Evolutionary conservation across 2,888 invertebrate genomes (phyloP).

Genomic region (Tuta absoluta): DNA sequence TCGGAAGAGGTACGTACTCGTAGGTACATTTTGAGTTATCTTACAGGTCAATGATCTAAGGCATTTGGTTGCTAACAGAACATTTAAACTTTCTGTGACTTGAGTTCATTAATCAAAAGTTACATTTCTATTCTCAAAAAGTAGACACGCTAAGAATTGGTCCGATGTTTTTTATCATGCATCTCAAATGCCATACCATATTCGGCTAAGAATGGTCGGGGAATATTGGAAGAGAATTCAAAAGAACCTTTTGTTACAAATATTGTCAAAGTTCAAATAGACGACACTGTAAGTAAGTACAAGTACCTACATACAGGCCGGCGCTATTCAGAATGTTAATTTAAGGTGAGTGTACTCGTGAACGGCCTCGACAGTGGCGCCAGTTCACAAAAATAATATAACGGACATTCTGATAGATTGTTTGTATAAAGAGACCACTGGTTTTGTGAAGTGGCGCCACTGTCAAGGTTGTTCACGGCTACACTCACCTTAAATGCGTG

Average conservation of each 20-base stretch:
- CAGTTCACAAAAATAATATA: no score
- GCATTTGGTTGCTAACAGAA: not conserved
- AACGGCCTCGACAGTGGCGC: no score
- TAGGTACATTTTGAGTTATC: not conserved
- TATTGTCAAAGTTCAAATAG: not conserved
- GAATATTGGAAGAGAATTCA: not conserved
- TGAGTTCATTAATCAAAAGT: not conserved
- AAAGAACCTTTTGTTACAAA: conserved; percentile 2
- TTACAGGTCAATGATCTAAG: not conserved
- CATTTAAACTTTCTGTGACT: not conserved
- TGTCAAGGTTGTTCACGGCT: no score
- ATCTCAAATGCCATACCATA: not conserved
- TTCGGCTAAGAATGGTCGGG: not conserved
- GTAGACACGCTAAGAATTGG: not conserved
- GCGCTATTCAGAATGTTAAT: no score
- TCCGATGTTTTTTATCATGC: not conserved
- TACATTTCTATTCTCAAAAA: not conserved
- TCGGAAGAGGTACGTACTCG: no score
- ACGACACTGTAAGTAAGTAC: not conserved
- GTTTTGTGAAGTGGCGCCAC: no score
- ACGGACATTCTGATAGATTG: no score
- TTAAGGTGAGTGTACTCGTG: no score
- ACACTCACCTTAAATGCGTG: no score
- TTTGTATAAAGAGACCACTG: no score
- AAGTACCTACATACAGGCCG: no score